Conservation (phyloP, 1,140 invertebrate species). For the Pseudoatta argentina region DNA sequence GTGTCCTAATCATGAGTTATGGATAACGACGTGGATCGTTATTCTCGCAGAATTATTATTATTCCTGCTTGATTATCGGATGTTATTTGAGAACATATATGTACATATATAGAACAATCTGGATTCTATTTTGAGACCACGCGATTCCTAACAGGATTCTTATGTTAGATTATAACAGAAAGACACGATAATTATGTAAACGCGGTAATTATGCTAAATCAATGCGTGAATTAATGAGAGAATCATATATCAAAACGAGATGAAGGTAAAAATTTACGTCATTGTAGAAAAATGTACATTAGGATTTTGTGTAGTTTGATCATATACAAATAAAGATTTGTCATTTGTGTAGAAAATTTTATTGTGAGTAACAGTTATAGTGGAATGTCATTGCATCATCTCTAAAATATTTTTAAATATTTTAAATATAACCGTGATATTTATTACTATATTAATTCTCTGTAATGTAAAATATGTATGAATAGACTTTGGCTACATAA, state of each 20-base stretch:
- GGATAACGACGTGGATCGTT: conserved; percentile 17
- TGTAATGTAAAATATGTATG: neutral
- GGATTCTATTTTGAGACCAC: conserved; percentile 20
- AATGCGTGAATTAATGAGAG: conserved; percentile 52
- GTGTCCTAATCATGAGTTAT: neutral
- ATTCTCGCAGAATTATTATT: conserved; percentile 18
- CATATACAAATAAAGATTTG: neutral
- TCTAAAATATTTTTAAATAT: neutral
- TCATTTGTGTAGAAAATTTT: neutral
- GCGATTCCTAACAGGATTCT: conserved; percentile 21
- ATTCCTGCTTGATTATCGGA: conserved; percentile 31
- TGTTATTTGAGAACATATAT: conserved; percentile 5
- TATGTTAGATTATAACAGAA: conserved; percentile 1
- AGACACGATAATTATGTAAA: conserved; percentile 40
- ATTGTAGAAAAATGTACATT: conserved; percentile 28
- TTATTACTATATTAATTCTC: neutral
- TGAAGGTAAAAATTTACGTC: conserved; percentile 56
- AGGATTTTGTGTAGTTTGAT: neutral
- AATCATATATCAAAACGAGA: conserved; percentile 18
- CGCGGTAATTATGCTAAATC: conserved; percentile 44
- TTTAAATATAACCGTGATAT: neutral
- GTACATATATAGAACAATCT: neutral
- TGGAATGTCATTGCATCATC: no score
- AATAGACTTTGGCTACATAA: neutral
- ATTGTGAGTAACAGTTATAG: neutral